Evolutionary conservation across 1,140 invertebrate species (phyloP).

Genomic region (Calliopsis andreniformis): DNA sequence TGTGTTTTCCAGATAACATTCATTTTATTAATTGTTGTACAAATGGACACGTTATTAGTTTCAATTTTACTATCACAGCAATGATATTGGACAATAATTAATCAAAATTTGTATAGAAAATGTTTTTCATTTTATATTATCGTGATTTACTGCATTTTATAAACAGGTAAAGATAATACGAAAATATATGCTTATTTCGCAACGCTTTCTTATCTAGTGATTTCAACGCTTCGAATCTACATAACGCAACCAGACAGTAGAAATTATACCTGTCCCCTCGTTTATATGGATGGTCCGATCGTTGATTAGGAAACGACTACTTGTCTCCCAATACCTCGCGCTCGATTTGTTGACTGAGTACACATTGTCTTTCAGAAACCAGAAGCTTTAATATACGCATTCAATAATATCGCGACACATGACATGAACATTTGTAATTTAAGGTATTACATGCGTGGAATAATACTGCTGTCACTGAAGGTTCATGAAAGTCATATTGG

Average conservation of each 20-base stretch:
- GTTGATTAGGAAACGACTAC: not conserved
- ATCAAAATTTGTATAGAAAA: too few relatives aligned
- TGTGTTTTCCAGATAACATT: not conserved
- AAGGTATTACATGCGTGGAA: too few relatives aligned
- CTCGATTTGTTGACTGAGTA: not conserved
- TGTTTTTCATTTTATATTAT: too few relatives aligned
- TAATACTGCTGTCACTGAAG: too few relatives aligned
- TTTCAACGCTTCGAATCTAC: not conserved
- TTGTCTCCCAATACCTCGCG: not conserved
- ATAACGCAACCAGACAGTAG: too few relatives aligned
- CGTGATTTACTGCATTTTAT: too few relatives aligned
- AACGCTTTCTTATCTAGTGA: conserved; percentile 10
- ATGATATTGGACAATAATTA: too few relatives aligned
- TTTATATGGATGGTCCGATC: not conserved
- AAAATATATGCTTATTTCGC: not conserved
- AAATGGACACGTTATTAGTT: too few relatives aligned
- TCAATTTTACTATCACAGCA: too few relatives aligned
- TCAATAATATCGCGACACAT: too few relatives aligned
- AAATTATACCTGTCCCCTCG: not conserved
- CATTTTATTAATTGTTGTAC: not conserved
- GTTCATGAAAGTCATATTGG: too few relatives aligned
- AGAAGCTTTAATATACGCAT: not conserved
- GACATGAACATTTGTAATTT: too few relatives aligned
- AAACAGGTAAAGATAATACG: not conserved
- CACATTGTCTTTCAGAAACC: not conserved